phyloP scores from a whole-genome alignment of 2,113 vertebrate species.

The Rhea americana region DNA sequence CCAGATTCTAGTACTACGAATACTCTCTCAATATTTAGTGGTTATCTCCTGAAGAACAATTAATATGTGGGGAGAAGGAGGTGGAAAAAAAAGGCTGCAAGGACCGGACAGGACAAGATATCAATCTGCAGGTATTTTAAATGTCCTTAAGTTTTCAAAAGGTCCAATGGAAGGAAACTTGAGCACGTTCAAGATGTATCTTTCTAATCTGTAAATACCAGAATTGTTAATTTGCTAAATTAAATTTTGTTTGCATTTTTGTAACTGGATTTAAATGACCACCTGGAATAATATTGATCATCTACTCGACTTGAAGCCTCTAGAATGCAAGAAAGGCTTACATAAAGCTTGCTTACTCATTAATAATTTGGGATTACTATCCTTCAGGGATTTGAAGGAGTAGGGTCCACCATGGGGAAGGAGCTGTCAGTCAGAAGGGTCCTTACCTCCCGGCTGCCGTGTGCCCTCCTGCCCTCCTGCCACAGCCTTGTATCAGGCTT shows the following conservation, averaged over 20 bases:
- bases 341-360: background rate
- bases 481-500: background rate
- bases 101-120: background rate
- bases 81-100: background rate
- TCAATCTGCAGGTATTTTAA: background rate
- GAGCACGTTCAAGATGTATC: background rate
- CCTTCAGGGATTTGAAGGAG: background rate
- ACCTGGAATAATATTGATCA: background rate
- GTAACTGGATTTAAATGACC: background rate
- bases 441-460: background rate
- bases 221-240: background rate
- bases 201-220: background rate
- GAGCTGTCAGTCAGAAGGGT: rapidly evolving
- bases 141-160: background rate
- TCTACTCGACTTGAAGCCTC: background rate
- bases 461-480: background rate
- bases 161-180: background rate
- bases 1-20: background rate
- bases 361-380: background rate
- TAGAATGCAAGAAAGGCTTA: background rate
- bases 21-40: background rate
- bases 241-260: background rate
- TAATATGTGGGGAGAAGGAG: background rate
- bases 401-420: background rate
- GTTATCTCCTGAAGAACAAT: background rate